Evolutionary conservation across 92 coral and sea anemone genomes (phyloP).

Genomic region (Diadumene lineata): DNA sequence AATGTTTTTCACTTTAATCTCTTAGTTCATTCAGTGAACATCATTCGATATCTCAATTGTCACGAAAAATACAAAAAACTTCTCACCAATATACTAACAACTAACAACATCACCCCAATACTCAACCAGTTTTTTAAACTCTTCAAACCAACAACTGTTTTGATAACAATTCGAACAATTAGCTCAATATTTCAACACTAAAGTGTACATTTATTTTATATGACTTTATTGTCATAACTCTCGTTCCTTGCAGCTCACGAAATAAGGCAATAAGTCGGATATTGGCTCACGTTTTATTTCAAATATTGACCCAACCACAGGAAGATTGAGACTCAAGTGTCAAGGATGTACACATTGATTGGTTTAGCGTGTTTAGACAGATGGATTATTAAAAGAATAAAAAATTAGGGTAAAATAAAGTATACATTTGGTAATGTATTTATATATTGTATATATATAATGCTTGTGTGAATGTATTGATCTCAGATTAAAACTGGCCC

Average conservation of each 20-base stretch:
- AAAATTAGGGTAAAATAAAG: neutral
- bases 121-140: neutral
- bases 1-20: no score
- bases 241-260: constrained; percentile 4
- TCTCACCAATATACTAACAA: no score
- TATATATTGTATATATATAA: no score
- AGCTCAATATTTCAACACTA: constrained; percentile 4
- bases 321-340: neutral
- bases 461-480: no score
- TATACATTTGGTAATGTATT: neutral
- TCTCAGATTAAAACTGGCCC: no score
- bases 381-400: neutral
- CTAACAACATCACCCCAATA: neutral
- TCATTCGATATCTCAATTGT: no score
- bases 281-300: neutral
- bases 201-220: constrained; percentile 4
- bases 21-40: no score
- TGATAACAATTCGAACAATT: neutral
- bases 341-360: neutral
- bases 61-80: no score
- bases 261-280: constrained; percentile 7
- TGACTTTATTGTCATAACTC: constrained; percentile 3
- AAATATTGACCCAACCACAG: neutral
- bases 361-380: neutral
- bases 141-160: neutral